Evolutionary conservation across 2,888 invertebrate species (phyloP).

Genomic region (Epistrophe eligans): DNA sequence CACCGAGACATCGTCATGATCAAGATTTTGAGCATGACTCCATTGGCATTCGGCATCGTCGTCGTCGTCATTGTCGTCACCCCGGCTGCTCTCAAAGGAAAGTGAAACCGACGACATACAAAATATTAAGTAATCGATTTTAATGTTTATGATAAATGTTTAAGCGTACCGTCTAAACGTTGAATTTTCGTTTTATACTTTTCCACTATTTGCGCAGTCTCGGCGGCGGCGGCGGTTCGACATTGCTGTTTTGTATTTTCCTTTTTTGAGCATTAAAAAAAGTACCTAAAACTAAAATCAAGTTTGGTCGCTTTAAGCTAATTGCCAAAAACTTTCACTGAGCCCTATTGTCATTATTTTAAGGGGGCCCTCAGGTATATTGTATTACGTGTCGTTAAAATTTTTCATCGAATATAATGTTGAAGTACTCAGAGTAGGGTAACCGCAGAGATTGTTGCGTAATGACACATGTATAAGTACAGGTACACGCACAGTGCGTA

Average conservation of each 20-base stretch:
- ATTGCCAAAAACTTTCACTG: constrained; percentile 71
- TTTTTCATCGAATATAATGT: constrained; percentile 41
- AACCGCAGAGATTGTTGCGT: constrained; percentile 38
- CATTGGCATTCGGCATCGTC: not conserved
- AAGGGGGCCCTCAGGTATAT: constrained; percentile 21
- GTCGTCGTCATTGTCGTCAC: constrained; percentile 29
- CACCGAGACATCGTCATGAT: constrained; percentile 14
- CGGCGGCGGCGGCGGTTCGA: no score
- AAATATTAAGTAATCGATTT: constrained; percentile 76
- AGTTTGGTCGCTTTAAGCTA: constrained; percentile 43
- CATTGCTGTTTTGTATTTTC: constrained; percentile 34
- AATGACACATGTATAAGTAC: constrained; percentile 31
- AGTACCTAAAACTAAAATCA: constrained; percentile 14
- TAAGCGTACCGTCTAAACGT: constrained; percentile 52
- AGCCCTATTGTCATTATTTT: constrained; percentile 44
- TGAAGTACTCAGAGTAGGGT: constrained; percentile 9
- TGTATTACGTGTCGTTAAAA: constrained; percentile 45
- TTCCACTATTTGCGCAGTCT: constrained; percentile 49
- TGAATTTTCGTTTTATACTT: constrained; percentile 32
- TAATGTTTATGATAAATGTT: constrained; percentile 60
- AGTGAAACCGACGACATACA: constrained; percentile 82
- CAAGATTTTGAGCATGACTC: constrained; percentile 7
- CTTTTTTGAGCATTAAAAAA: constrained; percentile 31
- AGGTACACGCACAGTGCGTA: not conserved
- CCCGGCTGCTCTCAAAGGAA: constrained; percentile 77